phyloP scores from a whole-genome alignment of 2,888 invertebrate genomes.

The Cerceris ruficornis region DNA sequence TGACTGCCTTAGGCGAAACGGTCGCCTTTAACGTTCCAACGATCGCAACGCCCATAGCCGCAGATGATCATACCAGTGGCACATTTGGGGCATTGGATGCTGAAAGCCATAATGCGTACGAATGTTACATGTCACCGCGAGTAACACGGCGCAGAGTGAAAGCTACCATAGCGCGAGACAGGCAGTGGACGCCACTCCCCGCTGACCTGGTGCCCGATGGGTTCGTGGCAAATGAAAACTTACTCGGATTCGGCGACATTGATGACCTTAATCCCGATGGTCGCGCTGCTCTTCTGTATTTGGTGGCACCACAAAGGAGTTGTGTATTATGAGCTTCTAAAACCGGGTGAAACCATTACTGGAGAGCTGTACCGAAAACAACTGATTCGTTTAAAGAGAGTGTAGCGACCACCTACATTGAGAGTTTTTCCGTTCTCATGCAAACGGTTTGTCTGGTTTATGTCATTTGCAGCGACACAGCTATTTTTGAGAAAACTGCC shows the following conservation, averaged over 20 bases:
- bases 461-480: too few species aligned
- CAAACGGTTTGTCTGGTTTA: too few species aligned
- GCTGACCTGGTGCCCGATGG: background rate
- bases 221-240: background rate
- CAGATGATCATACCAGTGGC: background rate
- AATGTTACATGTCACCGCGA: slow-evolving; percentile 13
- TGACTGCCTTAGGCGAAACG: background rate
- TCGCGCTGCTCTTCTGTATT: too few species aligned
- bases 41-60: background rate
- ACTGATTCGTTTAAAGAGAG: slow-evolving; percentile 17
- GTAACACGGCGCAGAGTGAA: slow-evolving; percentile 13
- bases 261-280: background rate
- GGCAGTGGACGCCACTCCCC: slow-evolving; percentile 20
- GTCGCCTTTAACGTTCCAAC: slow-evolving; percentile 6
- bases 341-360: slow-evolving; percentile 25
- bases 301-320: too few species aligned
- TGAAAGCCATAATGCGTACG: slow-evolving; percentile 23
- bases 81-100: slow-evolving; percentile 10
- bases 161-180: slow-evolving; percentile 1
- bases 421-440: too few species aligned
- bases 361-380: slow-evolving; percentile 2
- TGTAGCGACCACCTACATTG: too few species aligned
- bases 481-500: too few species aligned
- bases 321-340: too few species aligned
- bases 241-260: background rate